These are phyloP conservation scores for Drosophila funebris DNA, from an alignment of 1,140 invertebrate genomes.

Conservation along the genomic window DNA sequence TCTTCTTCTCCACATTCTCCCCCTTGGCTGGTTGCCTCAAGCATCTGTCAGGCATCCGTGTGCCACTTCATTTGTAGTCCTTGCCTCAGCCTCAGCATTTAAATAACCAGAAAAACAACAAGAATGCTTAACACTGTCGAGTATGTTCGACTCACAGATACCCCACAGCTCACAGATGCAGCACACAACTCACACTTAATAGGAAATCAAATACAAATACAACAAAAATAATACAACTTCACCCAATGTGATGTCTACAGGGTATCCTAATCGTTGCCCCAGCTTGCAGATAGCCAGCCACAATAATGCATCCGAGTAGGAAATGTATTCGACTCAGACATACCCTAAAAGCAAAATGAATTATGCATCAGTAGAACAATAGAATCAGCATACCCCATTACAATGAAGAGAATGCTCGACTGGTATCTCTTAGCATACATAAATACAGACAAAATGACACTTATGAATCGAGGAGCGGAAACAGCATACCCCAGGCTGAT, in stretches of 20 bases:
- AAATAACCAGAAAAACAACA: constrained; percentile 12
- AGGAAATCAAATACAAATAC: too few species aligned
- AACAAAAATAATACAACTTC: too few species aligned
- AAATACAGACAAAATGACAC: too few species aligned
- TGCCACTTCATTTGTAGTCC: constrained; percentile 61
- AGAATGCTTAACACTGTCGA: neutral
- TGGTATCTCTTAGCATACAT: too few species aligned
- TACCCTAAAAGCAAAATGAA: neutral
- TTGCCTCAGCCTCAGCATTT: constrained; percentile 5
- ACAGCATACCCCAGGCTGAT: neutral
- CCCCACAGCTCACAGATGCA: too few species aligned
- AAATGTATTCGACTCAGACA: too few species aligned
- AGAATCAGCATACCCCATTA: neutral
- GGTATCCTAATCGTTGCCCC: too few species aligned
- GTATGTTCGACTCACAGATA: constrained; percentile 20
- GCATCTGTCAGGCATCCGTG: constrained; percentile 43
- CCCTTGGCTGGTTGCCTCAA: neutral
- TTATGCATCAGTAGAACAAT: neutral
- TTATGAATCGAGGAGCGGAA: too few species aligned
- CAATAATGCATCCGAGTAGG: too few species aligned
- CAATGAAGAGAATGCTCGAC: too few species aligned
- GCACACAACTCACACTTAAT: too few species aligned
- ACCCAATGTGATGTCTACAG: neutral
- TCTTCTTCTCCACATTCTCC: neutral
- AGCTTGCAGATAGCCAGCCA: too few species aligned